Evolutionary conservation across 2,888 invertebrate species (phyloP), one percentile per base, ranked within the genome.

Genomic region (Eumerus sabulonum): DNA sequence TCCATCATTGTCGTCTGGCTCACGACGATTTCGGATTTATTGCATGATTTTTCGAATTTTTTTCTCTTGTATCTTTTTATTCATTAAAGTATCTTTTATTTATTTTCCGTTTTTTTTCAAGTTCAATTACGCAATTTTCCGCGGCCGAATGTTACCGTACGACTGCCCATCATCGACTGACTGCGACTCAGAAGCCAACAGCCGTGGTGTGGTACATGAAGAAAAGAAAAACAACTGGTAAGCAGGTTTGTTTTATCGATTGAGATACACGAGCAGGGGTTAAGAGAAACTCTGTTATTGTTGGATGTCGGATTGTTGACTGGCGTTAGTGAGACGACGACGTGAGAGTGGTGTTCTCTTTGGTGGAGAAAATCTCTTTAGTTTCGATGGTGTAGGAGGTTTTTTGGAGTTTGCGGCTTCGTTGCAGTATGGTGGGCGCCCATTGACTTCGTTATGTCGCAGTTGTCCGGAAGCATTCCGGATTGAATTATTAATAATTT

Each of bases 91-190:
- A 27, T 27, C 27, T 27, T 27, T 27, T 27, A 2, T 27, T 4
- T 27, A 7, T 27, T 27, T 4, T 27, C 7, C 3, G 3, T 27
- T 27, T 27, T 12, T 19, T 51, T 18, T 35, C 60, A 50, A 62
- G 51, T 53, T 50, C 27, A 27, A 68, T 35, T 42, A 27, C 48
- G 59, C 45, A 59, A 54, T n/a, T 64, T 56, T 48, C 38, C 48
- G 42, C 47, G 56, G 48, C 48, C 53, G 62, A 63, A 44, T 44
- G 36, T 60, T 56, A 40, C 40, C 50, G 70, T 64, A 70, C 60
- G 79, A 70, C 64, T 64, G 68, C 60, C 74, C 79, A 68, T 70
- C 79, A 74, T 73, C 48, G 59, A 79, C 77, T 77, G 62, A 57
- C 38, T 27, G 27, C 27, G 14, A 12, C 40, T n/a, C 36, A 11